phyloP scores from a whole-genome alignment of 2,888 invertebrate genomes.

The Timema podura region DNA sequence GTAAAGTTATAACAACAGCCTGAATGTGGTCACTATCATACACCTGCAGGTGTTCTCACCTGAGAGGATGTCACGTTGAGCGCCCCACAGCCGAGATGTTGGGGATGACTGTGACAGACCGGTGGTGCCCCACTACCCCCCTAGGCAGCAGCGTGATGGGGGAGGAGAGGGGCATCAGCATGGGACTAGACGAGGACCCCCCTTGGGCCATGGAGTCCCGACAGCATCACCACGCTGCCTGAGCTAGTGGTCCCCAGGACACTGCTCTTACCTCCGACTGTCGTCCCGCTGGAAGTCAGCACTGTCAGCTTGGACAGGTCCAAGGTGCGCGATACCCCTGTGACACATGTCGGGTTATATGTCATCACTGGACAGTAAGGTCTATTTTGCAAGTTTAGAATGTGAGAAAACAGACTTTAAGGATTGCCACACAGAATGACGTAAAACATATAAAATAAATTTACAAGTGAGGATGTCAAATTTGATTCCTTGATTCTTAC shows the following conservation, averaged over 20 bases:
- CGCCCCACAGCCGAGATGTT: constrained; percentile 17
- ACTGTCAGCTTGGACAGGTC: constrained; percentile 37
- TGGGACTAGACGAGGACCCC: constrained; percentile 16
- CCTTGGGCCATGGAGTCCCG: constrained; percentile 30
- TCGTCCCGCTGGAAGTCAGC: constrained; percentile 24
- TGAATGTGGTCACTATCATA: too few relatives aligned
- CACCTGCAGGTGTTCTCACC: too few relatives aligned
- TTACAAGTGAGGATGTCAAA: too few relatives aligned
- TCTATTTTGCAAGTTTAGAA: too few relatives aligned
- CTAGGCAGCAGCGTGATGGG: constrained; percentile 27
- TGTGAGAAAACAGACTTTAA: too few relatives aligned
- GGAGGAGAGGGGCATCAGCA: constrained; percentile 27
- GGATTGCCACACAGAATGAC: too few relatives aligned
- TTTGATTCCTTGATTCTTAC: too few relatives aligned
- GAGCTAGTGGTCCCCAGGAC: constrained; percentile 33
- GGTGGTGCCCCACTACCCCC: constrained; percentile 3
- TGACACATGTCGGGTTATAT: too few relatives aligned
- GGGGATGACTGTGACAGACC: constrained; percentile 21
- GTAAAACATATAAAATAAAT: too few relatives aligned
- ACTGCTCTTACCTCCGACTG: constrained; percentile 33
- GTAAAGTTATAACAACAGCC: too few relatives aligned
- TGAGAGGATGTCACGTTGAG: too few relatives aligned
- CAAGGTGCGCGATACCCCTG: constrained; percentile 35
- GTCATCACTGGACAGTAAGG: too few relatives aligned
- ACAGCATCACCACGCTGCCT: constrained; percentile 37